Conservation (phyloP, 2,888 invertebrate species). For the Kuschelorhynchus macadamiae region DNA sequence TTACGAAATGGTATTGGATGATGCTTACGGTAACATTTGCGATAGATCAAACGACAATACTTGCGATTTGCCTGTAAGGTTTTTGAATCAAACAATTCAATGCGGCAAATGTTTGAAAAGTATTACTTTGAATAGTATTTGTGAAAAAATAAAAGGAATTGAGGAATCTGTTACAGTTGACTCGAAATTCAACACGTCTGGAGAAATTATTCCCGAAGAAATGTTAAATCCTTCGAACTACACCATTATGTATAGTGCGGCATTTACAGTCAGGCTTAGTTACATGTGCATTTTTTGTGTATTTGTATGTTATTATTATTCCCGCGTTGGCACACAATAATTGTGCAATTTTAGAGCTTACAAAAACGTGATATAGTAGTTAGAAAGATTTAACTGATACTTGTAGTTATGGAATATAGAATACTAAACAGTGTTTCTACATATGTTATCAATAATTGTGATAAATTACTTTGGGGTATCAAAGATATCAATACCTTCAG, state of each 20-base stretch:
- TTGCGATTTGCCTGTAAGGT: slow-evolving; percentile 69
- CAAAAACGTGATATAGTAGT: too few species aligned
- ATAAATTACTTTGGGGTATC: too few species aligned
- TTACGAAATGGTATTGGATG: slow-evolving; percentile 68
- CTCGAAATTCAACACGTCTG: neutral
- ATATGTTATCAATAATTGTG: too few species aligned
- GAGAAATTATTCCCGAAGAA: neutral
- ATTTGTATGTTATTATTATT: too few species aligned
- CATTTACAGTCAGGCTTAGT: too few species aligned
- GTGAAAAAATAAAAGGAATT: slow-evolving; percentile 21
- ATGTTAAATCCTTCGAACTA: neutral
- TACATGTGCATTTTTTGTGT: too few species aligned
- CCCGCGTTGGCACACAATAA: too few species aligned
- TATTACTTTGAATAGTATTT: slow-evolving; percentile 50
- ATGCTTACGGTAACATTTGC: slow-evolving; percentile 68
- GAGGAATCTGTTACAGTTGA: neutral
- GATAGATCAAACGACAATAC: slow-evolving; percentile 65
- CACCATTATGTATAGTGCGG: neutral
- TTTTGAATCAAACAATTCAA: slow-evolving; percentile 59
- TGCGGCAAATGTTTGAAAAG: slow-evolving; percentile 53
- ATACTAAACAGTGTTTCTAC: too few species aligned
- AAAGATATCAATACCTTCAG: too few species aligned
- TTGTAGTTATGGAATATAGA: too few species aligned
- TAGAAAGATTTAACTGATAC: too few species aligned
- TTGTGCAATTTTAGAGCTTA: too few species aligned